Conservation (phyloP, 2,113 vertebrate species). For the Caranx melampygus region DNA sequence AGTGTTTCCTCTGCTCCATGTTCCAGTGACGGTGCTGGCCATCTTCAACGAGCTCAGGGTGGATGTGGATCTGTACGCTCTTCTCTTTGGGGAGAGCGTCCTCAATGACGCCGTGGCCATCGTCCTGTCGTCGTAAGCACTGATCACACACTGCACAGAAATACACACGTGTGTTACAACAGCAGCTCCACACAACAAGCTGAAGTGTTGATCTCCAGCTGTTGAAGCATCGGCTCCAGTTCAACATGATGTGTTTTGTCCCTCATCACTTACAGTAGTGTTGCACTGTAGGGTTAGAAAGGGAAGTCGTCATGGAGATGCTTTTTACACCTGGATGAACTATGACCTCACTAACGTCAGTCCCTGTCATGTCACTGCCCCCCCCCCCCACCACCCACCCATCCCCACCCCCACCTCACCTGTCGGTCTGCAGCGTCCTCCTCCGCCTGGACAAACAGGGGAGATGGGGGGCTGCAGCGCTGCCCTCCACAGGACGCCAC, state of each 20-base stretch:
- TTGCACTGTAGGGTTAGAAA: neutral
- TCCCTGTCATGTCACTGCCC: constrained; percentile 78
- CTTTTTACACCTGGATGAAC: constrained; percentile 6
- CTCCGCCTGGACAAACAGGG: constrained; percentile 78
- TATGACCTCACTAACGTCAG: constrained; percentile 66
- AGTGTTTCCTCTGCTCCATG: neutral
- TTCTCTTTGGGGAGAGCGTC: constrained; percentile 97
- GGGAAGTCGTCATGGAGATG: neutral
- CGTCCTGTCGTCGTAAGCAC: constrained; percentile 95
- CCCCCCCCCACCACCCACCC: constrained; percentile 62
- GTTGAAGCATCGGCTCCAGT: neutral
- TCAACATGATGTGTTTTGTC: neutral
- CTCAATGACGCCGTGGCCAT: constrained; percentile 99
- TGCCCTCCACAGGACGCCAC: constrained; percentile 32
- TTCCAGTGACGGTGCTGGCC: constrained; percentile 95
- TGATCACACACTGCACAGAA: constrained; percentile 8
- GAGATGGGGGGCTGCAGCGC: constrained; percentile 40
- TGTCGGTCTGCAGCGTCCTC: constrained; percentile 80
- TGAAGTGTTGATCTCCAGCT: neutral
- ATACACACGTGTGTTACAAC: neutral
- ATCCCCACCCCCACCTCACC: constrained; percentile 57
- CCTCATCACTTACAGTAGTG: neutral
- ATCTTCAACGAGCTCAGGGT: constrained; percentile 98
- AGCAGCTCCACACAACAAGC: neutral
- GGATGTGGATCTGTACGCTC: constrained; percentile 96